Conservation (phyloP, 1,140 invertebrate genomes). For the Chionoecetes opilio region DNA sequence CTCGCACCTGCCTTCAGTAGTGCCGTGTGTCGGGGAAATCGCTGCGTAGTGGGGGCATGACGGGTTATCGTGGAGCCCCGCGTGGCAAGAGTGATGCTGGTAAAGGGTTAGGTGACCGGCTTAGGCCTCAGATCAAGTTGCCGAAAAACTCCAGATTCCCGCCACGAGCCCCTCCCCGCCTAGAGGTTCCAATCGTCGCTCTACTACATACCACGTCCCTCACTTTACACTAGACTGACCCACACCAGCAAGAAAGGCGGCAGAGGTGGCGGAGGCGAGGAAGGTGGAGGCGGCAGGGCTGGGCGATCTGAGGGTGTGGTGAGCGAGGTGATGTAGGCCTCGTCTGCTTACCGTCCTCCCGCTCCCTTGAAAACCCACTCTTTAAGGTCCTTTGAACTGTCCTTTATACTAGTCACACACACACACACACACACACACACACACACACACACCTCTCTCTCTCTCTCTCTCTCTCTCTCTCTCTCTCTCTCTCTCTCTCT, state of each 20-base stretch:
- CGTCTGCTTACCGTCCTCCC: not conserved
- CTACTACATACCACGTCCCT: conserved; percentile 61
- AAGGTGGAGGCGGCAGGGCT: not conserved
- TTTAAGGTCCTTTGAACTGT: conserved; percentile 24
- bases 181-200: conserved; percentile 45
- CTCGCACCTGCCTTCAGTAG: not conserved
- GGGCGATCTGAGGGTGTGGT: not conserved
- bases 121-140: conserved; percentile 72
- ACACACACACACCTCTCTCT: conserved; percentile 28
- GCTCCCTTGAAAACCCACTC: conserved; percentile 22
- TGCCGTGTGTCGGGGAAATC: not conserved
- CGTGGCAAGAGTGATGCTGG: conserved; percentile 57
- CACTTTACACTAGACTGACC: conserved; percentile 60
- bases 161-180: conserved; percentile 1
- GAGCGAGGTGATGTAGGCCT: conserved; percentile 51
- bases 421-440: conserved; percentile 48
- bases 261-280: not conserved
- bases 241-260: not conserved
- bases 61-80: not conserved
- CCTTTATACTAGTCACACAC: not conserved
- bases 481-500: not conserved
- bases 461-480: not conserved
- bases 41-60: not conserved
- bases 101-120: conserved; percentile 71
- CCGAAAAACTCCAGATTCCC: conserved; percentile 69